phyloP scores from a whole-genome alignment of 2,797 vertebrate species.

The Psittacula derbiana region DNA sequence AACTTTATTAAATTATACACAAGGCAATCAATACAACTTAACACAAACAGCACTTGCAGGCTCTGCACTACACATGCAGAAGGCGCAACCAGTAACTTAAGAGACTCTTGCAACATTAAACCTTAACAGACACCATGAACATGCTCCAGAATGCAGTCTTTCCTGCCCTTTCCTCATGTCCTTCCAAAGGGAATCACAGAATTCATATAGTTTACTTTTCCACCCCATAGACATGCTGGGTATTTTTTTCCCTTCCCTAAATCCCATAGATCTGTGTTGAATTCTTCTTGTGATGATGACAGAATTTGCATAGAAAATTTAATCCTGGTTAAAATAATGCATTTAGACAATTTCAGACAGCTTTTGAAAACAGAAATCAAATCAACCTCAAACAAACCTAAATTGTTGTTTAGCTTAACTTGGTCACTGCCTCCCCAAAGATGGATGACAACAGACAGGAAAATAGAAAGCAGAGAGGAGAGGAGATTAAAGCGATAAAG shows the following conservation, averaged over 20 bases:
- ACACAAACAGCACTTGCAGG: conserved; percentile 48
- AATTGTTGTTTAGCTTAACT: conserved; percentile 8
- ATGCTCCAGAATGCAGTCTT: neutral
- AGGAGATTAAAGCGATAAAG: conserved; percentile 35
- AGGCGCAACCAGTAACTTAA: neutral
- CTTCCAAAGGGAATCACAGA: neutral
- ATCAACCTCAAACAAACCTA: neutral
- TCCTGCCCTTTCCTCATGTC: neutral
- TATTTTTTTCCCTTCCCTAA: neutral
- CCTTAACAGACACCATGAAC: neutral
- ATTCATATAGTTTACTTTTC: neutral
- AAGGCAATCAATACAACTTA: conserved; percentile 68
- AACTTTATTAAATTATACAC: conserved; percentile 67
- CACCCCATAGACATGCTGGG: neutral
- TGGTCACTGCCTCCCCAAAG: conserved; percentile 9
- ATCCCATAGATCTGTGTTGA: neutral
- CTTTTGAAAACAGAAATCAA: conserved; percentile 6
- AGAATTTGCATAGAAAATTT: neutral
- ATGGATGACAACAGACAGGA: neutral
- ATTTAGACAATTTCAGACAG: neutral
- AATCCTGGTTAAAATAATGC: neutral
- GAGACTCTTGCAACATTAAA: neutral
- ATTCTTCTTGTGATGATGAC: neutral
- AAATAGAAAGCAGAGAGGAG: neutral
- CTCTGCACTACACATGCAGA: neutral